Conservation (phyloP, 1,140 invertebrate species). For the Pissodes strobi region DNA sequence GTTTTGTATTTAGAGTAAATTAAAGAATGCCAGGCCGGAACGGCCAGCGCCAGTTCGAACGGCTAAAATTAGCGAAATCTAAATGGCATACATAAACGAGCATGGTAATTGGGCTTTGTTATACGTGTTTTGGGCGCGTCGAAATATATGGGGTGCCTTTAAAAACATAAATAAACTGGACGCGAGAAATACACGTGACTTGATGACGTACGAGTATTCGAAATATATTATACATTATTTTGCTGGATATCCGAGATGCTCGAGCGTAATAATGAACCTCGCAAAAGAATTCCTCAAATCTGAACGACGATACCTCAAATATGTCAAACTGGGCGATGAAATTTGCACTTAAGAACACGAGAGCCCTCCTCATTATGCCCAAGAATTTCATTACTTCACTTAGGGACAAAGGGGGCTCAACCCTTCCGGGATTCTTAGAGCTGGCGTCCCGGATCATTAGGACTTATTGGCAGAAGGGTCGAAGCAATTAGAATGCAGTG, state of each 20-base stretch:
- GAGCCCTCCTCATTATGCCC: slow-evolving; percentile 23
- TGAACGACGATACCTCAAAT: slow-evolving; percentile 12
- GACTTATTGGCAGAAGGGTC: slow-evolving; percentile 30
- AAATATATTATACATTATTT: too few species aligned
- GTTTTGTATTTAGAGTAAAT: slow-evolving; percentile 34
- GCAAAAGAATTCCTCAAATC: slow-evolving; percentile 9
- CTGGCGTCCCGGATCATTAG: slow-evolving; percentile 21
- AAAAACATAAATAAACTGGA: too few species aligned
- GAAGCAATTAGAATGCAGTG: slow-evolving; percentile 10
- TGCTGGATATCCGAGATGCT: too few species aligned
- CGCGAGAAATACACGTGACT: too few species aligned
- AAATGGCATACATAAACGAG: slow-evolving; percentile 26
- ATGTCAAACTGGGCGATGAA: slow-evolving; percentile 25
- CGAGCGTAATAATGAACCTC: too few species aligned
- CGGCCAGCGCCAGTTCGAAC: background rate
- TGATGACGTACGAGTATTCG: too few species aligned
- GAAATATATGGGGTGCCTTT: too few species aligned
- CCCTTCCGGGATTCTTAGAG: slow-evolving; percentile 27
- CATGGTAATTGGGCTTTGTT: slow-evolving; percentile 3
- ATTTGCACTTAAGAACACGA: slow-evolving; percentile 26
- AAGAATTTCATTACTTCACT: slow-evolving; percentile 33
- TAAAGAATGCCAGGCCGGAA: slow-evolving; percentile 20
- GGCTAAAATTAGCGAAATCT: slow-evolving; percentile 28
- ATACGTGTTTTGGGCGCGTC: too few species aligned
- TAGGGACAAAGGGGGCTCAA: slow-evolving; percentile 15